Conservation (phyloP, 2,113 vertebrate genomes). For the Lasiurus cinereus region DNA sequence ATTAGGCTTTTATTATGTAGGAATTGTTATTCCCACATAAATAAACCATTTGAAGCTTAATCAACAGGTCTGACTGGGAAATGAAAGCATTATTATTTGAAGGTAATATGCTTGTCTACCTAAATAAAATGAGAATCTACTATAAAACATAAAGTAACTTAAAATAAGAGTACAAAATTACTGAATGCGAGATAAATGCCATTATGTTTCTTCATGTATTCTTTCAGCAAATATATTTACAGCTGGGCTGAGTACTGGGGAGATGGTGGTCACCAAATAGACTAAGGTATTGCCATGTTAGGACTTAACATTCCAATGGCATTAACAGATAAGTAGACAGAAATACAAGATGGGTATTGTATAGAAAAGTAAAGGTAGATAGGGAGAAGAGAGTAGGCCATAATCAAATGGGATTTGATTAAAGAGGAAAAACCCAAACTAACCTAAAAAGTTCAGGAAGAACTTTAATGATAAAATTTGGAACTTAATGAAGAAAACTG, state of each 20-base stretch:
- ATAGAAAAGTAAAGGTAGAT: neutral
- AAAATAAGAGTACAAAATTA: neutral
- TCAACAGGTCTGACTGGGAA: neutral
- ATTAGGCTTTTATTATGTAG: no score
- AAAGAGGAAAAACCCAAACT: neutral
- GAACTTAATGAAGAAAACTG: slow-evolving; percentile 30
- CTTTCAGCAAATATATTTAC: neutral
- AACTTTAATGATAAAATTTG: slow-evolving; percentile 25
- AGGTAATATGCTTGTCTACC: neutral
- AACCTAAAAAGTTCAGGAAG: neutral
- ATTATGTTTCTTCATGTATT: neutral
- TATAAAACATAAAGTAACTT: neutral
- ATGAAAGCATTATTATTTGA: neutral
- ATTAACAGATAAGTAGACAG: neutral
- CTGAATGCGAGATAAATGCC: neutral
- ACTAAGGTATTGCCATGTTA: neutral
- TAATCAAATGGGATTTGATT: neutral
- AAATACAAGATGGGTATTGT: neutral
- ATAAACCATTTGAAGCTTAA: slow-evolving; percentile 5
- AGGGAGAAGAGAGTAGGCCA: neutral
- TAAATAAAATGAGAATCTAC: neutral
- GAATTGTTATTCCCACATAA: neutral
- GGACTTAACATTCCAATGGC: neutral
- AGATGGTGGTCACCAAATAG: neutral
- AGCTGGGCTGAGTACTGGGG: neutral